A percentile compares a stretch with the other conserved stretches of the same genome.
phyloP scores from a whole-genome alignment of 1,140 invertebrate genomes.

The Subanguina moxae region DNA sequence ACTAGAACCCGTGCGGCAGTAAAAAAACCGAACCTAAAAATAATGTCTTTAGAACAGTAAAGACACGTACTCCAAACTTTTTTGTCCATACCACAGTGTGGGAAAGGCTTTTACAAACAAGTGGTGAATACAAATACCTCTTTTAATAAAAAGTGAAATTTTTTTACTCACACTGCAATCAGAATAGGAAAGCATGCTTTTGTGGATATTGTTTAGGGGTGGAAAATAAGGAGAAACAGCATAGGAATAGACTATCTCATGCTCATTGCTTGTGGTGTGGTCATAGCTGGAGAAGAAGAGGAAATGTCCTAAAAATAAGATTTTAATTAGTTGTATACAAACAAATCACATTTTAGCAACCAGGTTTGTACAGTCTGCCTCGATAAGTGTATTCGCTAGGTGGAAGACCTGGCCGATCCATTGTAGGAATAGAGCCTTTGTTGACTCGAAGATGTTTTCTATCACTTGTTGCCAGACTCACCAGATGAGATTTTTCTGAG shows the following conservation, averaged over 20 bases:
- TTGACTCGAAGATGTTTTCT: slow-evolving; percentile 7
- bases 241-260: slow-evolving; percentile 41
- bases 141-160: slow-evolving; percentile 4
- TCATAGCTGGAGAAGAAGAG: slow-evolving; percentile 48
- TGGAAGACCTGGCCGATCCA: slow-evolving; percentile 31
- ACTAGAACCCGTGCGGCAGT: slow-evolving; percentile 39
- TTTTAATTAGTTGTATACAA: background rate
- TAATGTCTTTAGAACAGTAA: background rate
- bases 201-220: background rate
- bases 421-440: background rate
- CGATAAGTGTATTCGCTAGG: slow-evolving; percentile 34
- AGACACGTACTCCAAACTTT: too few species aligned
- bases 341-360: background rate
- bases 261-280: slow-evolving; percentile 17
- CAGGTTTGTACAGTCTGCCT: slow-evolving; percentile 27
- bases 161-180: slow-evolving; percentile 31
- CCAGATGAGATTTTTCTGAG: background rate
- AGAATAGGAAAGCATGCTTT: slow-evolving; percentile 16
- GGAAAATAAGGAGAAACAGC: slow-evolving; percentile 41
- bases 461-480: slow-evolving; percentile 32
- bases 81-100: background rate
- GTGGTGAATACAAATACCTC: too few species aligned
- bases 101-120: too few species aligned
- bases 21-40: slow-evolving; percentile 45
- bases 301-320: slow-evolving; percentile 38